Evolutionary conservation across 2,888 invertebrate genomes (phyloP).

Genomic region (Cheiracanthium punctorium): DNA sequence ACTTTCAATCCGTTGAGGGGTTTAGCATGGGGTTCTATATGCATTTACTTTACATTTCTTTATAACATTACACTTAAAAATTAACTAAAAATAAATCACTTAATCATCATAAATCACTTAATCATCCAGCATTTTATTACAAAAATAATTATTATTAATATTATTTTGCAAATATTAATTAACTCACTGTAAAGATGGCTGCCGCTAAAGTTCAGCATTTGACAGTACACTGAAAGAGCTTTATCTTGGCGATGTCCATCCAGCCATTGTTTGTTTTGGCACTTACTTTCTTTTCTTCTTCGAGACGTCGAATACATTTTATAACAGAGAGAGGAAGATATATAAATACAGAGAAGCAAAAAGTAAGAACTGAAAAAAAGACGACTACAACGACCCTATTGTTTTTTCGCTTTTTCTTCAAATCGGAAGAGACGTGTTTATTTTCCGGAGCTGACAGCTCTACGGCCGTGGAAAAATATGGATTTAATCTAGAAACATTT

Average conservation of each 20-base stretch:
- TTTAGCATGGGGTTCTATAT: no score
- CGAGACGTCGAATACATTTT: slow-evolving; percentile 2
- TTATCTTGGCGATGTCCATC: slow-evolving; percentile 1
- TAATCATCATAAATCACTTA: no score
- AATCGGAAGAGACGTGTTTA: slow-evolving; percentile 6
- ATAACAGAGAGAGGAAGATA: not conserved
- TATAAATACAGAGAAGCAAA: not conserved
- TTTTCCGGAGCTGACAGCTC: slow-evolving; percentile 6
- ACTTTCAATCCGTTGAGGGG: no score
- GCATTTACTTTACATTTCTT: no score
- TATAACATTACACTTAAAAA: no score
- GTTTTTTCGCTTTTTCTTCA: not conserved
- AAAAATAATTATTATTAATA: no score
- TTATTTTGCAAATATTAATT: no score
- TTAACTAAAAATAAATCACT: no score
- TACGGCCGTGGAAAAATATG: not conserved
- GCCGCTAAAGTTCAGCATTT: not conserved
- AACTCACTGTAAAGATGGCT: no score
- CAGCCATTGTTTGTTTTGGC: not conserved
- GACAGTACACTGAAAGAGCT: not conserved
- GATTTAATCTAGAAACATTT: not conserved
- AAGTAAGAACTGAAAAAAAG: not conserved
- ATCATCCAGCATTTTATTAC: no score
- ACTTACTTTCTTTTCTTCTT: not conserved
- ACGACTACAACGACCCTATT: not conserved